Evolutionary conservation across 2,888 invertebrate species (phyloP).

Genomic region (Leptinotarsa rubiginosa): DNA sequence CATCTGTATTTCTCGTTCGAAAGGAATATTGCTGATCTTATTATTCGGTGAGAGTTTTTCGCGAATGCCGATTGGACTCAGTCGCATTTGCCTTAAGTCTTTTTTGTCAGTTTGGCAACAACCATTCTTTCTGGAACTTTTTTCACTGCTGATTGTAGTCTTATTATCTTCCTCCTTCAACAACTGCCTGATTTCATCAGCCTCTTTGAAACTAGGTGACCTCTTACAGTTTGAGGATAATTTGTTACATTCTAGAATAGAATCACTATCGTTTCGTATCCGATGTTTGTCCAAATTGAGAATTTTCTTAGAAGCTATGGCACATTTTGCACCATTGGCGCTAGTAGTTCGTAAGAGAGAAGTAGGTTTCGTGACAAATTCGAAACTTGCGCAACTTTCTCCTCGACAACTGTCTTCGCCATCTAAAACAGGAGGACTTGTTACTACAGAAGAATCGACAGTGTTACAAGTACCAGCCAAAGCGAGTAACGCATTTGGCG

Average conservation of each 20-base stretch:
- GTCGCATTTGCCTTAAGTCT: slow-evolving; percentile 68
- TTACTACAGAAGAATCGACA: slow-evolving; percentile 66
- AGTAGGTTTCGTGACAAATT: slow-evolving; percentile 66
- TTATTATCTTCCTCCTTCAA: slow-evolving; percentile 65
- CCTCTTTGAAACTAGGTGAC: slow-evolving; percentile 66
- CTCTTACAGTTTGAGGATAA: slow-evolving; percentile 62
- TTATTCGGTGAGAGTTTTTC: slow-evolving; percentile 62
- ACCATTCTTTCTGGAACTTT: slow-evolving; percentile 73
- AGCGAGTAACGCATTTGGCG: slow-evolving; percentile 72
- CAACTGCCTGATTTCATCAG: slow-evolving; percentile 63
- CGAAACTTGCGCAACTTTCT: slow-evolving; percentile 75
- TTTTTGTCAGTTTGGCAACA: slow-evolving; percentile 77
- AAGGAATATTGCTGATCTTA: slow-evolving; percentile 74
- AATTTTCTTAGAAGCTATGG: slow-evolving; percentile 51
- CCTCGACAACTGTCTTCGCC: slow-evolving; percentile 74
- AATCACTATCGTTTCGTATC: slow-evolving; percentile 62
- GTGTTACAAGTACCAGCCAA: slow-evolving; percentile 67
- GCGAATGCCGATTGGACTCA: slow-evolving; percentile 46
- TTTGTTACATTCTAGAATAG: slow-evolving; percentile 65
- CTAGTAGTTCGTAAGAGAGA: slow-evolving; percentile 60
- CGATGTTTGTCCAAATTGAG: slow-evolving; percentile 61
- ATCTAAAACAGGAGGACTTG: slow-evolving; percentile 71
- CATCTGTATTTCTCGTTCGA: slow-evolving; percentile 84
- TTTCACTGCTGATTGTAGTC: slow-evolving; percentile 69
- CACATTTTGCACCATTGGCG: slow-evolving; percentile 54